phyloP scores from a whole-genome alignment of 2,797 vertebrate genomes.

The Diplodus puntazzo region DNA sequence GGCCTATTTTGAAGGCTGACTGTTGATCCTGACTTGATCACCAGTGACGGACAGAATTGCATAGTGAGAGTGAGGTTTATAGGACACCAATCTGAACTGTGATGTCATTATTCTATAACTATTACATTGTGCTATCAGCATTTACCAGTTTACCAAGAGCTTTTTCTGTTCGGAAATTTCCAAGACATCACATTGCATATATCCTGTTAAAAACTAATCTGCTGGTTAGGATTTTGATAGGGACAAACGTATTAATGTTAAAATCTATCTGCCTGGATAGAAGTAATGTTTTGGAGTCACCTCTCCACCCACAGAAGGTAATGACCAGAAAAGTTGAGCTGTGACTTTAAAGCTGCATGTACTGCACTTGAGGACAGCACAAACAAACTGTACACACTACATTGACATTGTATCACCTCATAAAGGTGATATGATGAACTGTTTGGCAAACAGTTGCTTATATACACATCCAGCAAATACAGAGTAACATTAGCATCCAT shows the following conservation, averaged over 20 bases:
- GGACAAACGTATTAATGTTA: neutral
- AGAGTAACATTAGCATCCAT: neutral
- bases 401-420: neutral
- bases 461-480: neutral
- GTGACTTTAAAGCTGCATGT: neutral
- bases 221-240: neutral
- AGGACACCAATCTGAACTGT: too few species aligned
- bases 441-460: neutral
- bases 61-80: too few species aligned
- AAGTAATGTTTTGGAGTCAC: neutral
- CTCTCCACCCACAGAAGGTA: neutral
- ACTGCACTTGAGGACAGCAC: neutral
- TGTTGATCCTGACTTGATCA: too few species aligned
- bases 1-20: too few species aligned
- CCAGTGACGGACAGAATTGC: too few species aligned
- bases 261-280: neutral
- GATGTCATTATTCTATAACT: too few species aligned
- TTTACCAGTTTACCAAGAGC: neutral
- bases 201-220: neutral
- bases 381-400: neutral
- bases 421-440: neutral
- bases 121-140: too few species aligned
- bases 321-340: conserved; percentile 9
- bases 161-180: neutral
- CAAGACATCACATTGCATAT: neutral